Conservation (phyloP, 2,888 invertebrate genomes). For the Incurvaria masculella region DNA sequence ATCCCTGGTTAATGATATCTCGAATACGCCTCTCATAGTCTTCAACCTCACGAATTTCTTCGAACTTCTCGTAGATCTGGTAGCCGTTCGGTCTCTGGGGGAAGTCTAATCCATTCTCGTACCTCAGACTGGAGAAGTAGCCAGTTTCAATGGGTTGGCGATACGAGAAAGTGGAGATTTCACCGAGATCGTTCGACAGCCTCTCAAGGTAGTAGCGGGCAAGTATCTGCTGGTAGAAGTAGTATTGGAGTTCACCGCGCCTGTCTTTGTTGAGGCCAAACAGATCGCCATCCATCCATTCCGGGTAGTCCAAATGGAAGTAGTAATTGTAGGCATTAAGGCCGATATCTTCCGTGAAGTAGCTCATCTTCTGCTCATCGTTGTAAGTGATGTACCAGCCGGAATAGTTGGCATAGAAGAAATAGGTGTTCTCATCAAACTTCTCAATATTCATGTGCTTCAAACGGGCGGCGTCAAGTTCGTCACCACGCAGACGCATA, state of each 20-base stretch:
- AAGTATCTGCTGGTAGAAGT: conserved; percentile 41
- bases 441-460: conserved; percentile 17
- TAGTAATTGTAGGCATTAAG: conserved; percentile 58
- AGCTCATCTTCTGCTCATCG: conserved; percentile 53
- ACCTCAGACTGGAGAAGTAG: conserved; percentile 55
- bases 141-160: conserved; percentile 43
- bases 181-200: conserved; percentile 55
- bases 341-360: conserved; percentile 66
- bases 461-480: conserved; percentile 9
- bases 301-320: conserved; percentile 51
- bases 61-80: conserved; percentile 22
- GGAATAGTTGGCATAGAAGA: conserved; percentile 50
- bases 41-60: conserved; percentile 6
- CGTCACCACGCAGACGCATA: conserved; percentile 34
- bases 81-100: conserved; percentile 48
- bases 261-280: conserved; percentile 25
- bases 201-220: conserved; percentile 56
- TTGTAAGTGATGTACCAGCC: conserved; percentile 32
- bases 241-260: conserved; percentile 44
- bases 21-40: conserved; percentile 31
- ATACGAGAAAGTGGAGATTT: conserved; percentile 47
- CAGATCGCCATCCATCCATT: conserved; percentile 47
- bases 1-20: conserved; percentile 38
- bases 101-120: conserved; percentile 56
- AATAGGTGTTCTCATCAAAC: conserved; percentile 25